Evolutionary conservation across 2,888 invertebrate genomes (phyloP).

Genomic region (Ennomos erosarius): DNA sequence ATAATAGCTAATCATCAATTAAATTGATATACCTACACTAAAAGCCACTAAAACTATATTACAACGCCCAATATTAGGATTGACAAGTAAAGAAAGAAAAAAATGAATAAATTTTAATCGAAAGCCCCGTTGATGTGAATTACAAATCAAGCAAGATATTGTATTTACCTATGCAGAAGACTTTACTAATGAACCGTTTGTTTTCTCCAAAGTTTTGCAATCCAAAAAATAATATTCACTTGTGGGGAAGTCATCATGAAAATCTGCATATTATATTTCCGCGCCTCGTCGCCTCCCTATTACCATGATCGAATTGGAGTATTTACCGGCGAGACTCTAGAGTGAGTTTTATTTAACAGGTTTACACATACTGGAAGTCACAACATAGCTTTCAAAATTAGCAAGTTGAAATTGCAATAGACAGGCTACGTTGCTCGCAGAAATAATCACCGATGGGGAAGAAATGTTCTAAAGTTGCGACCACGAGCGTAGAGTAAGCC

Average conservation of each 20-base stretch:
- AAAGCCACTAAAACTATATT: too few relatives aligned
- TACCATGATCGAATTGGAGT: slow-evolving; percentile 19
- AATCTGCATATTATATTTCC: slow-evolving; percentile 38
- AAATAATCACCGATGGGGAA: too few relatives aligned
- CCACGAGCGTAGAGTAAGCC: too few relatives aligned
- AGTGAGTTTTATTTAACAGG: slow-evolving; percentile 14
- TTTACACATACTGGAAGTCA: background rate
- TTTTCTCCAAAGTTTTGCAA: slow-evolving; percentile 68
- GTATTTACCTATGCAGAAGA: slow-evolving; percentile 66
- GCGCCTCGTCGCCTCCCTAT: slow-evolving; percentile 13
- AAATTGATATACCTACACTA: too few relatives aligned
- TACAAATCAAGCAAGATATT: slow-evolving; percentile 75
- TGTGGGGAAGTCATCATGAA: slow-evolving; percentile 42
- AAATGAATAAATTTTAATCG: slow-evolving; percentile 64
- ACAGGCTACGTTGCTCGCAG: too few relatives aligned
- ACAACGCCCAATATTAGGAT: background rate
- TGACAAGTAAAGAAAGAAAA: slow-evolving; percentile 46
- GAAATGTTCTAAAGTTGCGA: too few relatives aligned
- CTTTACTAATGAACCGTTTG: slow-evolving; percentile 80
- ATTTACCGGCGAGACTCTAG: slow-evolving; percentile 3
- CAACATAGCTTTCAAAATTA: too few relatives aligned
- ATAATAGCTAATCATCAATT: too few relatives aligned
- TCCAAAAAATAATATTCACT: slow-evolving; percentile 57
- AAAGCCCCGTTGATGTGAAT: slow-evolving; percentile 64
- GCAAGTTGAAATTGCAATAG: too few relatives aligned